Evolutionary conservation across 2,797 vertebrate species (phyloP), one percentile per base, ranked within the genome.

Genomic region (Pteronotus mesoamericanus): DNA sequence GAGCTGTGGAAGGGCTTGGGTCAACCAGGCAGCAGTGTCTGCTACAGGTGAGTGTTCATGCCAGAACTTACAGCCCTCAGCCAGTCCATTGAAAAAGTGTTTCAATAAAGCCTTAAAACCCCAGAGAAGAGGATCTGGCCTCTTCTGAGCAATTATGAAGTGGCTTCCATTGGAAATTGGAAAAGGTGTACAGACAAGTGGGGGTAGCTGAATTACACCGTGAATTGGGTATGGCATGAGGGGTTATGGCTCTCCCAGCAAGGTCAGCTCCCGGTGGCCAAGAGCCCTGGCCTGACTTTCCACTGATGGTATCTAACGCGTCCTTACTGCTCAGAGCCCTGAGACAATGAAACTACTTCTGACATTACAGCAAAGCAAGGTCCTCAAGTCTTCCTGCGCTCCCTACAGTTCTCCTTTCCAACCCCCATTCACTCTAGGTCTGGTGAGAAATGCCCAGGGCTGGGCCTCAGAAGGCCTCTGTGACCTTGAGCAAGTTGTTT

Each of bases 51-150:
- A 55, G 1, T 8, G 2, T 72, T 19, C 4, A 6, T 32, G 48
- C 22, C 34, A 22, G 24, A 59, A 68, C 10, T 46, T 51, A 51
- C 6, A 78, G 53, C 14, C 22, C 53, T 83, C 15, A 48, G 59
- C 46, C 2, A 48, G 9, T 51, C n/a, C 12, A 80, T 14, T 32
- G 26, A 83, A 97, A 94, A 85, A 32, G 0, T 0, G 44, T 85
- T 95, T 94, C 97, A 88, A 89, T 84, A 94, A 95, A 93, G 0
- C 71, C 96, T 96, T 66, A 94, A 96, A 96, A 94, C 87, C 92
- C 69, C 53, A 69, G 93, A 29, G 18, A 94, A 93, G 89, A 80
- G 95, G 78, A 61, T 84, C 94, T 71, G 46, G 96, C 96, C 87
- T 85, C 94, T 97, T 98, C 92, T 39, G 51, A 46, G 39, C 34